phyloP scores from a whole-genome alignment of 2,888 invertebrate genomes.

The Sarcophaga carnaria region DNA sequence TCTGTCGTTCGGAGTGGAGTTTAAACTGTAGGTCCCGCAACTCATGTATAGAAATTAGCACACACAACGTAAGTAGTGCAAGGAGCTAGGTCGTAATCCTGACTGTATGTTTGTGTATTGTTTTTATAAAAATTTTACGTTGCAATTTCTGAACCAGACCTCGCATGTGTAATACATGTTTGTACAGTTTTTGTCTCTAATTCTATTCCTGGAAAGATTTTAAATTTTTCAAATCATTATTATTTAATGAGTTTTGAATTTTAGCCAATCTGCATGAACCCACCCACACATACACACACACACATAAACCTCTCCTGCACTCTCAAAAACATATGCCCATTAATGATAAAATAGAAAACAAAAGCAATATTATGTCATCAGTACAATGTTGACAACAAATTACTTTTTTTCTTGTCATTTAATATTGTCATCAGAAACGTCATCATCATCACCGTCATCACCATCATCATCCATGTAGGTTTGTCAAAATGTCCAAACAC shows the following conservation, averaged over 20 bases:
- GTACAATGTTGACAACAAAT: conserved; percentile 56
- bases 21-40: too few relatives aligned
- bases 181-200: neutral
- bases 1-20: too few relatives aligned
- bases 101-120: too few relatives aligned
- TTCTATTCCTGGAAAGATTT: neutral
- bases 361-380: conserved; percentile 36
- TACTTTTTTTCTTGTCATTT: conserved; percentile 56
- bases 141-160: too few relatives aligned
- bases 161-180: too few relatives aligned
- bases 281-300: neutral
- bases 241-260: neutral
- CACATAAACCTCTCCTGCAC: neutral
- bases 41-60: too few relatives aligned
- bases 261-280: neutral
- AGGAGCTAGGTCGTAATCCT: too few relatives aligned
- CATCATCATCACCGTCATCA: conserved; percentile 20
- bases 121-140: too few relatives aligned
- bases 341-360: neutral
- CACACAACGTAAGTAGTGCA: too few relatives aligned
- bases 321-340: neutral
- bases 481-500: conserved; percentile 40
- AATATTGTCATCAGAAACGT: conserved; percentile 33
- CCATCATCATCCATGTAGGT: conserved; percentile 48
- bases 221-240: neutral